Base-by-base conservation (phyloP, 2,888 invertebrate species). In the Sesamia inferens region DNA sequence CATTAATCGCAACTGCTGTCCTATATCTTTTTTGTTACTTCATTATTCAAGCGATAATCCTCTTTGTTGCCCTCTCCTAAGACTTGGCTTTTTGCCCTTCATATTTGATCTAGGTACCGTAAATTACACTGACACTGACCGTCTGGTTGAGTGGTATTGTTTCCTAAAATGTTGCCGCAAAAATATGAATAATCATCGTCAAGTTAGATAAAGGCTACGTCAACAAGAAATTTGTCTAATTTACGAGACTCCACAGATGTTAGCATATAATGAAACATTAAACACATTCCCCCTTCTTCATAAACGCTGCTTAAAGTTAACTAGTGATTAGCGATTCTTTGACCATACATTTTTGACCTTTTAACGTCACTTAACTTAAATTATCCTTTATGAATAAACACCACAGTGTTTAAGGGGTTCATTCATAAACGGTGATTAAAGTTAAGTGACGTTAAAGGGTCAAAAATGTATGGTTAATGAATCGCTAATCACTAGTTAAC, bases 1-100 rank as follows among this genome's bases (percentile, higher is more conserved):
- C 39, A 69, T 55, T 69, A 70, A 78, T n/a, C 31, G 24, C 48
- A 44, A 62, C 16, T 42, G 54, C 54, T 57, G 51, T 74, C 16
- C n/a, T 24, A 19, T 5, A 44, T 59, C 0, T 44, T 48, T 78
- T 59, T 79, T 24, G 13, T 42, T 19, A 48, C 13, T 22, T 59
- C 11, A 16, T 24, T 39, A 59, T 71, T 44, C n/a, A 57, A 44
- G 31, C 31, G 31, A 55, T 78, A 63, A 51, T 24, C 11, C 24
- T 63, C 16, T 57, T 47, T 22, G 13, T 44, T 10, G 10, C 10
- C 16, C 5, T 44, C 44, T 13, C 13, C 44, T 13, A 58, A 24
- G 24, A 24, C 19, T 44, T 68, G 22, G 16, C 13, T 16, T 19
- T 44, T 44, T 10, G 44, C 16, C 10, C 44, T 24, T 19, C 24